Evolutionary conservation across 2,113 vertebrate species (phyloP).

Genomic region (Indicator indicator): DNA sequence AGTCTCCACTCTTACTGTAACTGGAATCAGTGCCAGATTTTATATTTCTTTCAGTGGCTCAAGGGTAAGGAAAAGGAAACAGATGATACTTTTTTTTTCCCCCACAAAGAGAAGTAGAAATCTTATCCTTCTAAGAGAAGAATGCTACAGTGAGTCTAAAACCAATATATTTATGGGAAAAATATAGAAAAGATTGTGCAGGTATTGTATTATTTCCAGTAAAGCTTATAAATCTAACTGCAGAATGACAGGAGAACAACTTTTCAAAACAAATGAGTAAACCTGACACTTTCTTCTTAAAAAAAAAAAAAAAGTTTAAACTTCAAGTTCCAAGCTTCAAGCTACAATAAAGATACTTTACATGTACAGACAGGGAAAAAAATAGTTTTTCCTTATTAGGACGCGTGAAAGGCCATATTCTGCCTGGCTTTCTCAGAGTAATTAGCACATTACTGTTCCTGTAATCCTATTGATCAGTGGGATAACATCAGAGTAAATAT

Average conservation of each 20-base stretch:
- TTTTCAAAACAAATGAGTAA: background rate
- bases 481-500: background rate
- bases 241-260: background rate
- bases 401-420: background rate
- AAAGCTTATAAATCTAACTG: background rate
- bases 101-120: background rate
- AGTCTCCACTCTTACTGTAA: background rate
- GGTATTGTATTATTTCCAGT: background rate
- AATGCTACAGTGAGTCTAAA: background rate
- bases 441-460: background rate
- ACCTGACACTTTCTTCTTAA: background rate
- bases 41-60: background rate
- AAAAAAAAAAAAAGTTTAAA: background rate
- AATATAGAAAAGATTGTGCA: background rate
- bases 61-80: background rate
- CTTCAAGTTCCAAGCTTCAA: background rate
- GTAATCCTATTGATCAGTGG: background rate
- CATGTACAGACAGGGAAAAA: background rate
- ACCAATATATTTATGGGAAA: background rate
- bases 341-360: background rate
- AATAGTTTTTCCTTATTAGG: background rate
- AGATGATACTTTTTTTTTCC: background rate
- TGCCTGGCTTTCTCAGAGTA: background rate
- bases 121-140: background rate
- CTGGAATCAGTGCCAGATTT: background rate